Percentiles rank a stretch among this genome's conserved stretches.
Evolutionary conservation across 1,140 invertebrate species (phyloP).

Genomic region (Drosophila sp.): DNA sequence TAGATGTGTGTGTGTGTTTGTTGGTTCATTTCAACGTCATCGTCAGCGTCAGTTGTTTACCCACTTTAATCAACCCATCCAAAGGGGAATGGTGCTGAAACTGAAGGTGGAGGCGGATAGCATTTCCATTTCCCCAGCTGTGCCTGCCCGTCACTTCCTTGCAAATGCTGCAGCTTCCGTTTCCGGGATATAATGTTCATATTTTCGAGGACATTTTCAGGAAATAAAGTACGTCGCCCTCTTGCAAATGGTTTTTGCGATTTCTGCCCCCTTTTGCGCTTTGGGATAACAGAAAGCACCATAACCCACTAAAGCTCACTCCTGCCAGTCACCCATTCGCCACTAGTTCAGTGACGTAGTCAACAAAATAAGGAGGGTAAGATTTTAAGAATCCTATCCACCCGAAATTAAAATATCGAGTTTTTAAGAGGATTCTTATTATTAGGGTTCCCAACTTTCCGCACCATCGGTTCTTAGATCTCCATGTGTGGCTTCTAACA

Average conservation of each 20-base stretch:
- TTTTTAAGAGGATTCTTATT: too few relatives aligned
- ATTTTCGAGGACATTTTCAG: slow-evolving; percentile 83
- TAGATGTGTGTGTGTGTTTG: slow-evolving; percentile 31
- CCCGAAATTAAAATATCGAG: too few relatives aligned
- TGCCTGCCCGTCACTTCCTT: slow-evolving; percentile 74
- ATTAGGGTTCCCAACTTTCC: too few relatives aligned
- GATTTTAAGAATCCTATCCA: too few relatives aligned
- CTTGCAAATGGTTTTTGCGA: slow-evolving; percentile 42
- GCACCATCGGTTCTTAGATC: too few relatives aligned
- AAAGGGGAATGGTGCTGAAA: slow-evolving; percentile 34
- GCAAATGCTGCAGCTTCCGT: slow-evolving; percentile 83
- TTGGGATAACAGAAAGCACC: slow-evolving; percentile 39
- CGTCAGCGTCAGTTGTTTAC: slow-evolving; percentile 63
- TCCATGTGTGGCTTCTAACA: too few relatives aligned
- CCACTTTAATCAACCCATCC: slow-evolving; percentile 74
- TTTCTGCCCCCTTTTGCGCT: slow-evolving; percentile 16
- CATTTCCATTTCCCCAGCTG: slow-evolving; percentile 3
- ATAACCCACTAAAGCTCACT: slow-evolving; percentile 30
- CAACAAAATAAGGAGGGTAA: not conserved
- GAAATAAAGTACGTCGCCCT: slow-evolving; percentile 83
- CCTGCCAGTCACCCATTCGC: slow-evolving; percentile 19
- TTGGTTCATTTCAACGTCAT: slow-evolving; percentile 57
- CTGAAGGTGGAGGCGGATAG: slow-evolving; percentile 9
- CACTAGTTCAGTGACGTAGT: slow-evolving; percentile 15
- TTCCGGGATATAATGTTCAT: slow-evolving; percentile 83